These are phyloP conservation scores for Ceratitis capitata DNA, from an alignment of 1,140 invertebrate species.

Conservation along the genomic window DNA sequence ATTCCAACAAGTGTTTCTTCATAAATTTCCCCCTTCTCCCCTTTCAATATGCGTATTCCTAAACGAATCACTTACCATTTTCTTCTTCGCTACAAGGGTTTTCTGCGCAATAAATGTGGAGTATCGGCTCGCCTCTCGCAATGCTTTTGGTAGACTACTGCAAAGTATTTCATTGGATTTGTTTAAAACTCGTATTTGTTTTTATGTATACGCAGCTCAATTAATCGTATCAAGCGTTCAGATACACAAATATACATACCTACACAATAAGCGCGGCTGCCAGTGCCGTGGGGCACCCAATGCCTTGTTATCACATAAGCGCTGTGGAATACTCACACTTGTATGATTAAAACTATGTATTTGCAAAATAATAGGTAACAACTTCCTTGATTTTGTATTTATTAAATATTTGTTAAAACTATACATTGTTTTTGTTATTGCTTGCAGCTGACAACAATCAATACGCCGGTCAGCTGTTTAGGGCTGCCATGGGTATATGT, in stretches of 20 bases:
- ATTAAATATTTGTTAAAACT: neutral
- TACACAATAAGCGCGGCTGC: neutral
- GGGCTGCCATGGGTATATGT: neutral
- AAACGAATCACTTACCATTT: constrained; percentile 36
- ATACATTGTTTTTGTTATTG: neutral
- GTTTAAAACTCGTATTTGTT: constrained; percentile 9
- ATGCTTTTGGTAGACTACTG: neutral
- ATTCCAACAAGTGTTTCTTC: neutral
- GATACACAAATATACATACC: neutral
- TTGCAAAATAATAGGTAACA: neutral
- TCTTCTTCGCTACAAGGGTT: constrained; percentile 15
- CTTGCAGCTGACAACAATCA: neutral
- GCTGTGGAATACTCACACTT: neutral
- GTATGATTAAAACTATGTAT: neutral
- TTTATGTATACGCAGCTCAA: neutral
- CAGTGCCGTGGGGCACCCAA: neutral
- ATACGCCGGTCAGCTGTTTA: neutral
- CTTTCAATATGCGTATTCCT: neutral
- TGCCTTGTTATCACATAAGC: neutral
- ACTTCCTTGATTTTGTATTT: neutral
- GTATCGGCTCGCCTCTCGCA: neutral
- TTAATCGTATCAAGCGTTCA: neutral
- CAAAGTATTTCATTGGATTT: neutral
- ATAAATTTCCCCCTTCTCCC: neutral
- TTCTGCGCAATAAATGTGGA: constrained; percentile 35